Evolutionary conservation across 2,113 vertebrate species (phyloP).

Genomic region (Embiotoca jacksoni): DNA sequence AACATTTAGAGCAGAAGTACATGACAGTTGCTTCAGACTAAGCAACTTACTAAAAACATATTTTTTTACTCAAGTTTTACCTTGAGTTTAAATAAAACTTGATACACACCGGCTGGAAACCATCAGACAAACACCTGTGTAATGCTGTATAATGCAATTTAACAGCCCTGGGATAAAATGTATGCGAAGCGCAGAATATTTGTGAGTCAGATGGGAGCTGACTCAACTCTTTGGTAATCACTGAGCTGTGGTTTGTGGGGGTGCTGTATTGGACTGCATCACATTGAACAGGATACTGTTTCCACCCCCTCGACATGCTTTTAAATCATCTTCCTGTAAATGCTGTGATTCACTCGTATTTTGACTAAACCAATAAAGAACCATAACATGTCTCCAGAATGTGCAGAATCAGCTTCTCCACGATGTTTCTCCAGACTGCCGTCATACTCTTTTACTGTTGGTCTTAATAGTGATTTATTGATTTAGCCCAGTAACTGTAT

Average conservation of each 20-base stretch:
- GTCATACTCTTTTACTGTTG: no score
- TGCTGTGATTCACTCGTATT: slow-evolving; percentile 17
- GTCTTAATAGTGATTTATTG: no score
- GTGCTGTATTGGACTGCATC: slow-evolving; percentile 7
- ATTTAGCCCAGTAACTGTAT: no score
- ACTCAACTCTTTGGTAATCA: slow-evolving; percentile 36
- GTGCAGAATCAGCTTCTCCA: slow-evolving; percentile 6
- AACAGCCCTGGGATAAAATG: not conserved
- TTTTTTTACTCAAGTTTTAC: not conserved
- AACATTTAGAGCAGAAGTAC: no score
- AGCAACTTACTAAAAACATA: not conserved
- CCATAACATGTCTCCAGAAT: not conserved
- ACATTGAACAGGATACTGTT: slow-evolving; percentile 7
- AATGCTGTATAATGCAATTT: not conserved
- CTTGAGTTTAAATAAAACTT: slow-evolving; percentile 8
- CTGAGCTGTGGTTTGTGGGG: slow-evolving; percentile 41
- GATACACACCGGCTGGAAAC: slow-evolving; percentile 6
- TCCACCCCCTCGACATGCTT: slow-evolving; percentile 6
- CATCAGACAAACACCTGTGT: slow-evolving; percentile 33
- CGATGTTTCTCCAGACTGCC: no score
- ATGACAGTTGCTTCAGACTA: not conserved
- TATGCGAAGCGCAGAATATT: slow-evolving; percentile 5
- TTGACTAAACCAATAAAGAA: slow-evolving; percentile 9
- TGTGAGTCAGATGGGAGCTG: slow-evolving; percentile 29
- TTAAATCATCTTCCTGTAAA: slow-evolving; percentile 26